Evolutionary conservation across 2,888 invertebrate species (phyloP).

Genomic region (Bugulina stolonifera): DNA sequence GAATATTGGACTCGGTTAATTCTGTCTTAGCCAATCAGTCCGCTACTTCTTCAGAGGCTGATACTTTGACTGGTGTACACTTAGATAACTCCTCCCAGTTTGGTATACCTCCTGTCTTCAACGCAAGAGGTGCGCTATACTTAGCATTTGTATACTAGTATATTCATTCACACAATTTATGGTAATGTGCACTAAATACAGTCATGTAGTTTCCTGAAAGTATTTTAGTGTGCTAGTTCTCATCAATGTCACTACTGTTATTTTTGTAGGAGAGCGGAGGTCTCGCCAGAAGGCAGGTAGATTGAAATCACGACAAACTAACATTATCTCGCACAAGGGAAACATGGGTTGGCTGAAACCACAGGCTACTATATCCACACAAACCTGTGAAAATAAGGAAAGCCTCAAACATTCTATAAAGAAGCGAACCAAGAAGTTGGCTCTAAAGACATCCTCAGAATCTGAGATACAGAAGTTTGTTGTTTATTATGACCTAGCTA

Average conservation of each 20-base stretch:
- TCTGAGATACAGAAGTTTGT: neutral
- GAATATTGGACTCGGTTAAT: neutral
- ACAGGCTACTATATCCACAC: neutral
- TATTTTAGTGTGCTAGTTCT: no score
- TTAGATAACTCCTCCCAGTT: conserved; percentile 26
- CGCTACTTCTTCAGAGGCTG: conserved; percentile 12
- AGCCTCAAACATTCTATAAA: neutral
- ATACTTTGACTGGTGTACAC: conserved; percentile 23
- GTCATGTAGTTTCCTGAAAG: no score
- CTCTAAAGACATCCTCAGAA: neutral
- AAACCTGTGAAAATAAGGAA: neutral
- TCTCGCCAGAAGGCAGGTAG: neutral
- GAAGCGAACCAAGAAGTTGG: neutral
- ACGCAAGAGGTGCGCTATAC: neutral
- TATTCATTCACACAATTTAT: no score
- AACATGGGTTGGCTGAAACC: conserved; percentile 20
- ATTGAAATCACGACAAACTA: neutral
- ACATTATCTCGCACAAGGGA: neutral
- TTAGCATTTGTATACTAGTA: no score
- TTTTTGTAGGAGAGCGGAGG: no score
- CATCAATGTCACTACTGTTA: no score
- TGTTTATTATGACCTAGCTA: no score
- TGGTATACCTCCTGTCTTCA: conserved; percentile 23
- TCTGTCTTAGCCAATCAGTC: conserved; percentile 9
- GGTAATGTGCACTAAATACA: no score